Conservation (phyloP, 2,797 vertebrate species). For the Anguilla obscura region DNA sequence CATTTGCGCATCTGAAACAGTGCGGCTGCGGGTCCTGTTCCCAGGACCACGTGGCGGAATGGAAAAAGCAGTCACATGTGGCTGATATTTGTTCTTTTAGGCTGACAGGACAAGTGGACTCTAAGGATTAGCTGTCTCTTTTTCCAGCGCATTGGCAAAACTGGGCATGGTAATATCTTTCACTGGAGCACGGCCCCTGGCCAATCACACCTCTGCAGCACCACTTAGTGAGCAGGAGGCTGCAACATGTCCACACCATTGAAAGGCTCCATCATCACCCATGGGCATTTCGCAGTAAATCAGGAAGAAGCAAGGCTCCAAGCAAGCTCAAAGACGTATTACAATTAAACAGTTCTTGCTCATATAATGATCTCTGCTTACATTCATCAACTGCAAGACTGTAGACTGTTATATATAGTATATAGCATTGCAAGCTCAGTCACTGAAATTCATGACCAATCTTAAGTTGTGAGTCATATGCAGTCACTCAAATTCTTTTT, state of each 20-base stretch:
- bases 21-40: neutral
- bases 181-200: too few relatives aligned
- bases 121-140: constrained; percentile 13
- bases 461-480: neutral
- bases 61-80: neutral
- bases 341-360: neutral
- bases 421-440: neutral
- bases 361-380: neutral
- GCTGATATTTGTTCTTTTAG: neutral
- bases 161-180: neutral
- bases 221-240: neutral
- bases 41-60: neutral
- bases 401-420: neutral
- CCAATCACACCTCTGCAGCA: neutral
- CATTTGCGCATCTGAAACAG: constrained; percentile 9
- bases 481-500: neutral
- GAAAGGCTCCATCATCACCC: neutral
- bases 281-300: neutral
- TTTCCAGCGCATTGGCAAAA: neutral
- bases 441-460: neutral
- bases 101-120: constrained; percentile 13
- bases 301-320: neutral
- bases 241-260: neutral
- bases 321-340: neutral
- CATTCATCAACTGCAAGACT: neutral